Evolutionary conservation across 53 echinoderm and acorn worm species (phyloP).

Genomic region (Mesocentrotus franciscanus): DNA sequence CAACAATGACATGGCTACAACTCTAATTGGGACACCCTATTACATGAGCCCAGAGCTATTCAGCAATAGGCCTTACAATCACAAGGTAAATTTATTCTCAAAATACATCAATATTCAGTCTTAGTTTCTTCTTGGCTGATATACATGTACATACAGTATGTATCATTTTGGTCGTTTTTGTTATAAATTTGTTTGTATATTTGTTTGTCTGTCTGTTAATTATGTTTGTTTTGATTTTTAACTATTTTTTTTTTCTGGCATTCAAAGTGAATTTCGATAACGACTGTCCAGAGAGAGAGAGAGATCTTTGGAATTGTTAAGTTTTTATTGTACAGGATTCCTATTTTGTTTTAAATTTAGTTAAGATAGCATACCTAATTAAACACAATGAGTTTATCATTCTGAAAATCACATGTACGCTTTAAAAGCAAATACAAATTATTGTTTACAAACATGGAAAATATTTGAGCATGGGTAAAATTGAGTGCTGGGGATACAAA

Average conservation of each 20-base stretch:
- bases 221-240: too few relatives aligned
- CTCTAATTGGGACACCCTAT: conserved; percentile 97
- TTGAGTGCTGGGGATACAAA: not conserved
- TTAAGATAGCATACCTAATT: too few relatives aligned
- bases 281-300: too few relatives aligned
- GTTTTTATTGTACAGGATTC: too few relatives aligned
- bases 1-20: conserved; percentile 98
- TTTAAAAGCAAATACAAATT: too few relatives aligned
- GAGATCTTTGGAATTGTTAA: too few relatives aligned
- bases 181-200: not conserved
- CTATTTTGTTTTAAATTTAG: too few relatives aligned
- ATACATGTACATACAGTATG: not conserved
- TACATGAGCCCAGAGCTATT: conserved; percentile 99
- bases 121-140: not conserved
- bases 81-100: conserved; percentile 79
- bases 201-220: too few relatives aligned
- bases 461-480: not conserved
- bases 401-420: too few relatives aligned
- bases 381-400: too few relatives aligned
- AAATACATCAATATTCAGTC: not conserved
- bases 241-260: too few relatives aligned
- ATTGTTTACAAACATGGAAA: not conserved
- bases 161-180: not conserved
- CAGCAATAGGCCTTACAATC: conserved; percentile 97
- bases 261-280: too few relatives aligned